Evolutionary conservation across 2,888 invertebrate genomes (phyloP).

Genomic region (Papilio elwesi): DNA sequence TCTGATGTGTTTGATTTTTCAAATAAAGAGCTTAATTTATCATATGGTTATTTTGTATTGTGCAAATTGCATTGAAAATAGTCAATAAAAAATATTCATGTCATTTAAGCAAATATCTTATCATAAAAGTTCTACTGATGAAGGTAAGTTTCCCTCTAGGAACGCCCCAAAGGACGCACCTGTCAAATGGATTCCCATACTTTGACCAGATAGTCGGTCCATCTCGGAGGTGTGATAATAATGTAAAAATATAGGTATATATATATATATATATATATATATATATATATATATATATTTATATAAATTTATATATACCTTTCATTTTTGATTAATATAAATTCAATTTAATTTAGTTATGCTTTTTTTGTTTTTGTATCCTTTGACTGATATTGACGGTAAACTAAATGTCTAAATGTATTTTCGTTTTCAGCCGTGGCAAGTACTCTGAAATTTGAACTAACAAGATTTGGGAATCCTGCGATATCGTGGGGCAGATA

Average conservation of each 20-base stretch:
- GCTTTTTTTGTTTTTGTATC: not conserved
- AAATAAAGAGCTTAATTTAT: not conserved
- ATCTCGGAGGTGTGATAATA: no score
- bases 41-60: not conserved
- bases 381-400: slow-evolving; percentile 32
- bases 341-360: not conserved
- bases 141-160: no score
- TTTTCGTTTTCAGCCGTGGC: slow-evolving; percentile 41
- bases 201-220: no score
- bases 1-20: not conserved
- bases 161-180: no score
- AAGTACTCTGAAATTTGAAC: slow-evolving; percentile 58
- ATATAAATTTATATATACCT: no score
- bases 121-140: no score
- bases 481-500: slow-evolving; percentile 74
- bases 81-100: not conserved
- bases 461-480: slow-evolving; percentile 70
- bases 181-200: no score
- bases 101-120: no score
- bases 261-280: no score
- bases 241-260: no score
- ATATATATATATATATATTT: no score
- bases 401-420: slow-evolving; percentile 49
- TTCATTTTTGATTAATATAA: not conserved
- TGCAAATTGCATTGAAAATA: not conserved